Evolutionary conservation across 2,888 invertebrate genomes (phyloP).

Genomic region (Hydriomena furcata): DNA sequence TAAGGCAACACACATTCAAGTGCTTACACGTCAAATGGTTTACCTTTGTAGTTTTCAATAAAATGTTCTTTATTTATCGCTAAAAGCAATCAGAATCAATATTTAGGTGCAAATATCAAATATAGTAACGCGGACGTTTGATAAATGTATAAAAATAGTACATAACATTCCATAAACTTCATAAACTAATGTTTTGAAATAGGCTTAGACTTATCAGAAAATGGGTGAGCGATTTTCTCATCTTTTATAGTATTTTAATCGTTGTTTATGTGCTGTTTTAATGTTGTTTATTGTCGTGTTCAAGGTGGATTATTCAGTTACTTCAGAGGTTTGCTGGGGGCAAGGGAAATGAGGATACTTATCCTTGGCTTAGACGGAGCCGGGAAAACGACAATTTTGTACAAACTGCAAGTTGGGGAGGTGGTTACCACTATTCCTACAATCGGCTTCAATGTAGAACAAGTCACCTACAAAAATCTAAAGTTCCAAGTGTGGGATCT

Average conservation of each 20-base stretch:
- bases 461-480: constrained; percentile 99
- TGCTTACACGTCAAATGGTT: constrained; percentile 69
- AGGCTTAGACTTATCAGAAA: constrained; percentile 66
- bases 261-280: constrained; percentile 24
- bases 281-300: constrained; percentile 47
- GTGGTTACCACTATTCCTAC: constrained; percentile 99
- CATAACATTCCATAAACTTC: constrained; percentile 57
- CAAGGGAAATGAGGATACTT: constrained; percentile 98
- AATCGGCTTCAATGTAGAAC: constrained; percentile 99
- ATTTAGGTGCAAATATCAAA: constrained; percentile 42
- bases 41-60: constrained; percentile 46
- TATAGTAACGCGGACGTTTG: constrained; percentile 36
- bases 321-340: constrained; percentile 97
- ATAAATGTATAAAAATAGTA: constrained; percentile 46
- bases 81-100: constrained; percentile 39
- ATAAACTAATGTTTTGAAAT: constrained; percentile 67
- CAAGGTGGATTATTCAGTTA: constrained; percentile 97
- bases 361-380: constrained; percentile 99
- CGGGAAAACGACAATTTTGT: constrained; percentile 99
- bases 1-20: constrained; percentile 23
- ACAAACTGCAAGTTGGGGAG: constrained; percentile 98
- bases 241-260: constrained; percentile 42
- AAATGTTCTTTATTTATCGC: constrained; percentile 57
- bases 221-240: constrained; percentile 67
- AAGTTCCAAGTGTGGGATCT: constrained; percentile 99